Evolutionary conservation across 2,888 invertebrate genomes (phyloP), one percentile per base, ranked within the genome.

Genomic region (Cephus nigrinus): DNA sequence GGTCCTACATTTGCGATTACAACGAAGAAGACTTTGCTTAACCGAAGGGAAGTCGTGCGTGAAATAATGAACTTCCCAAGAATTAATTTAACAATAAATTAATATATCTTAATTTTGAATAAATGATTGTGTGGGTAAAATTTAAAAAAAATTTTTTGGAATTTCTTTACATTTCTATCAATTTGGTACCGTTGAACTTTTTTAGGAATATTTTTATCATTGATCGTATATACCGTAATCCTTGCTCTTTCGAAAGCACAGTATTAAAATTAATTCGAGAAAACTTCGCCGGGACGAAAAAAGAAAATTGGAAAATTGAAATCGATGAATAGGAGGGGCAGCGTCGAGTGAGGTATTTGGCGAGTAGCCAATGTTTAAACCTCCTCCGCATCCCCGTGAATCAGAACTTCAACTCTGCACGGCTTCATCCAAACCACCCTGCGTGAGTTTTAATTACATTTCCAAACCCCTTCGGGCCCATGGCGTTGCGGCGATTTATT

Each of bases 401-500:
- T 73, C 73, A 71, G 68, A 68, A 40, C 71, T 76, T 69, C 76
- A 23, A 36, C 34, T 78, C 76, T 15, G 69, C 35, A 30, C 30
- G 23, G n/a, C 33, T 34, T 71, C 76, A 23, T 68, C 73, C 55
- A 15, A 30, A 69, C 71, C 35, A 36, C 74, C 74, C 35, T 78
- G 76, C 77, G 81, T 76, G 79, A 80, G 81, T 83, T 87, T 87
- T 87, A 85, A 88, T 87, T 87, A 84, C 84, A 80, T 80, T 84
- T 82, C 79, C 79, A 78, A 79, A 79, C 73, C 80, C 75, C 73
- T 76, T 12, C 5, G 69, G 31, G 32, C 40, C 15, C 32, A 4
- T 36, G 12, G 30, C 74, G 76, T 76, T 69, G 23, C 77, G 72
- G 55, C 55, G 78, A 80, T 86, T 86, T 84, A 85, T 84, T 81